Conservation (phyloP, 1,140 invertebrate species). For the Carposina sasakii region DNA sequence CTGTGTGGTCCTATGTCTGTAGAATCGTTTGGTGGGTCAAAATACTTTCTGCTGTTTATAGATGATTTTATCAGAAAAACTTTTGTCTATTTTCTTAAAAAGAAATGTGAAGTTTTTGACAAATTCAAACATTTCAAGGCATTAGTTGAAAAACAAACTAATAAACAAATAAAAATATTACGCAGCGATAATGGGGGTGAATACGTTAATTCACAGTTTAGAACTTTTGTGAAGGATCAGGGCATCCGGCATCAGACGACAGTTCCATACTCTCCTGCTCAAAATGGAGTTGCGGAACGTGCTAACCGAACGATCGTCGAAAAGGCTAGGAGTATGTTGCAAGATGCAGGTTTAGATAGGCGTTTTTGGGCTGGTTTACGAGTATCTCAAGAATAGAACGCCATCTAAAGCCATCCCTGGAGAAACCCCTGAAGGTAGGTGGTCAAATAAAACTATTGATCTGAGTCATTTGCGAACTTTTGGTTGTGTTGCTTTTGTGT, state of each 20-base stretch:
- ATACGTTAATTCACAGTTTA: neutral
- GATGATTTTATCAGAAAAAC: conserved; percentile 37
- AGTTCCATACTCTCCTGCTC: neutral
- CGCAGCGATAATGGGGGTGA: conserved; percentile 11
- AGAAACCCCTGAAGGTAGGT: conserved; percentile 37
- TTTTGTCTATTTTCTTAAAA: conserved; percentile 27
- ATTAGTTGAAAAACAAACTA: conserved; percentile 75
- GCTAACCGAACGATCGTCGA: conserved; percentile 2
- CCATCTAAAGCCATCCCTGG: neutral
- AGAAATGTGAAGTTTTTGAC: conserved; percentile 46
- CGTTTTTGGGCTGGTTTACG: conserved; percentile 1
- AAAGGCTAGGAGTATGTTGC: neutral
- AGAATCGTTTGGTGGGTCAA: conserved; percentile 31
- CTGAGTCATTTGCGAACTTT: conserved; percentile 41
- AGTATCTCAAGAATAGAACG: conserved; percentile 5
- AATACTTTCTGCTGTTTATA: conserved; percentile 46
- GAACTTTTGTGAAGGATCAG: neutral
- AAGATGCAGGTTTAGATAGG: neutral
- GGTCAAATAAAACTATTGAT: conserved; percentile 34
- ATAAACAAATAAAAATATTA: conserved; percentile 37
- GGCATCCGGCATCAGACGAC: conserved; percentile 6
- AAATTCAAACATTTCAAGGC: conserved; percentile 63
- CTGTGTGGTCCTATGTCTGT: conserved; percentile 45
- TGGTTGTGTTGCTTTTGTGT: conserved; percentile 20
- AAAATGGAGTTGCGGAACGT: conserved; percentile 4